A percentile compares a stretch with the other conserved stretches of the same genome.
Conservation (phyloP, 2,113 vertebrate genomes). For the Hoplias malabaricus region DNA sequence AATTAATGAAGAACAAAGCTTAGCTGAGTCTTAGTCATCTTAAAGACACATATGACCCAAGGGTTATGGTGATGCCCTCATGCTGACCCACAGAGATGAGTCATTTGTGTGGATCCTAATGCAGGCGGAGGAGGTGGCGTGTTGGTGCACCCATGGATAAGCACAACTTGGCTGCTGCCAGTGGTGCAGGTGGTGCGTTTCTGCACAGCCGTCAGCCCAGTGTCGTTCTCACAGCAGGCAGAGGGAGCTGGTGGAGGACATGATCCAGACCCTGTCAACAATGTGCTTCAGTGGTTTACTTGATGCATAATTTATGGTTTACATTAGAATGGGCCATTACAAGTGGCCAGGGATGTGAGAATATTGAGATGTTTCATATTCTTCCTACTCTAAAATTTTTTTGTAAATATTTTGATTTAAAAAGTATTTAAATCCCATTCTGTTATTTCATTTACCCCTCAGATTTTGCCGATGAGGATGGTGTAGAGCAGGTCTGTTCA, state of each 20-base stretch:
- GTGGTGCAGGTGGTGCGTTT: constrained; percentile 30
- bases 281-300: too few species aligned
- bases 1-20: constrained; percentile 21
- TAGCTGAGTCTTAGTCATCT: constrained; percentile 9
- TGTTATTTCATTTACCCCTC: not conserved
- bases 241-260: constrained; percentile 7
- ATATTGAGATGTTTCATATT: too few species aligned
- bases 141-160: constrained; percentile 37
- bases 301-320: too few species aligned
- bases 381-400: too few species aligned
- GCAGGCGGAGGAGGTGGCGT: constrained; percentile 9
- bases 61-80: not conserved
- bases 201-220: constrained; percentile 8
- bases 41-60: constrained; percentile 30
- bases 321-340: too few species aligned
- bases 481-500: not conserved
- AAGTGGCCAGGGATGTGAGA: too few species aligned
- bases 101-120: constrained; percentile 24
- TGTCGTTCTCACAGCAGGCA: constrained; percentile 19
- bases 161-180: constrained; percentile 29
- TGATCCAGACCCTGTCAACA: constrained; percentile 23
- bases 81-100: constrained; percentile 1
- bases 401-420: too few species aligned
- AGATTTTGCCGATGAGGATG: not conserved
- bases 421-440: too few species aligned